Evolutionary conservation across 2,797 vertebrate genomes (phyloP).

Genomic region (Tinamus major): DNA sequence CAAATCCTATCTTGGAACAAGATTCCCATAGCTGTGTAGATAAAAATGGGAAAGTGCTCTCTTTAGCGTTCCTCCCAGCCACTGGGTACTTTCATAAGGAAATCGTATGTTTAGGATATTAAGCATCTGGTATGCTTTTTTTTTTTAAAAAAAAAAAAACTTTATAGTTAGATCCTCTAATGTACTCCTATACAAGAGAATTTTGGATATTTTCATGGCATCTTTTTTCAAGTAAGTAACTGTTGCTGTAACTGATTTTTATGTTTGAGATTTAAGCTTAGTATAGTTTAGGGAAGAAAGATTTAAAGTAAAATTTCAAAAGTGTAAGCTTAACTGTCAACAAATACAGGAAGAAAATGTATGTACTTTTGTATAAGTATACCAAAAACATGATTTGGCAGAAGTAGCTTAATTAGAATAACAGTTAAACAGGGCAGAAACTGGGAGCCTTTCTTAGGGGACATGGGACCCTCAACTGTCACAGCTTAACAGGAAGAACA

Average conservation of each 20-base stretch:
- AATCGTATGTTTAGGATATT: background rate
- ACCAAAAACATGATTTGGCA: background rate
- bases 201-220: background rate
- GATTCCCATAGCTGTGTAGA: accelerated
- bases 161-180: background rate
- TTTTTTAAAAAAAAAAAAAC: background rate
- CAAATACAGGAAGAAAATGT: background rate
- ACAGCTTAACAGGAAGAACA: background rate
- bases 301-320: background rate
- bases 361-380: background rate
- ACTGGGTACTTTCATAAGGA: background rate
- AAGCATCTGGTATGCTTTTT: background rate
- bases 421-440: background rate
- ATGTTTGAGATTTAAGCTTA: background rate
- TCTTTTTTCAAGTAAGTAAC: background rate
- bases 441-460: background rate
- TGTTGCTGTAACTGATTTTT: background rate
- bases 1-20: background rate
- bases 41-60: background rate
- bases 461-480: accelerated
- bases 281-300: background rate
- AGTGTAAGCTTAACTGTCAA: background rate
- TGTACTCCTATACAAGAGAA: background rate
- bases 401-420: background rate
- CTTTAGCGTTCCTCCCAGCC: background rate